Evolutionary conservation across 1,140 invertebrate genomes (phyloP), one percentile per base, ranked within the genome.

Genomic region (Temnothorax curvispinosus): DNA sequence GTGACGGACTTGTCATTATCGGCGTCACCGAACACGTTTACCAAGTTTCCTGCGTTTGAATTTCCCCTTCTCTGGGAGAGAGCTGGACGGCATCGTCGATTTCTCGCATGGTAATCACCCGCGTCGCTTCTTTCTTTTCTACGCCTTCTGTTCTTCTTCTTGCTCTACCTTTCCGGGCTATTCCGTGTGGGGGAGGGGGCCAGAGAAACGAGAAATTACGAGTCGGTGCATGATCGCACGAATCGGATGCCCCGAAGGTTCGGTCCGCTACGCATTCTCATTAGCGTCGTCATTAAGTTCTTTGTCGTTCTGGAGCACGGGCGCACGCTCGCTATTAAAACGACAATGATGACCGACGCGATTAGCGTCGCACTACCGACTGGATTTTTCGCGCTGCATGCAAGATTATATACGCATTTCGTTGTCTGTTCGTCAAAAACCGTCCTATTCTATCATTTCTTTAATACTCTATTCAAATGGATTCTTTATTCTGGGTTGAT

Each of bases 201-300:
- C 44, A 35, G 32, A 15, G 47, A 60, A 80, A 84, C 21, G 76
- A 67, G 58, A 76, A 87, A 89, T 87, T 89, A 64, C 60, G 74
- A 89, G 75, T 69, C 56, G 58, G 67, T 84, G 52, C 85, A 86
- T 86, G 85, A 86, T 81, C 72, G 69, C 78, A 77, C 69, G 50
- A 78, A 89, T 89, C 87, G 47, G 78, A 89, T 89, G 86, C 88
- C 88, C 86, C 64, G 86, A 72, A 87, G 86, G 78, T 85, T 88
- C 74, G 88, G 78, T 84, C 47, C n/a, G 56, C 50, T 62, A 65
- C 67, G 80, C 62, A 56, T 78, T 65, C 87, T 88, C 87, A 88
- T 88, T 88, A 86, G 65, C 64, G 50, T 80, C 87, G 58, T 80
- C 87, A 86, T 88, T 88, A 88, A 69, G 27, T 88, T 88, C 84